Evolutionary conservation across 1,140 invertebrate genomes (phyloP), one percentile per base, ranked within the genome.

Genomic region (Melanaphis sacchari): DNA sequence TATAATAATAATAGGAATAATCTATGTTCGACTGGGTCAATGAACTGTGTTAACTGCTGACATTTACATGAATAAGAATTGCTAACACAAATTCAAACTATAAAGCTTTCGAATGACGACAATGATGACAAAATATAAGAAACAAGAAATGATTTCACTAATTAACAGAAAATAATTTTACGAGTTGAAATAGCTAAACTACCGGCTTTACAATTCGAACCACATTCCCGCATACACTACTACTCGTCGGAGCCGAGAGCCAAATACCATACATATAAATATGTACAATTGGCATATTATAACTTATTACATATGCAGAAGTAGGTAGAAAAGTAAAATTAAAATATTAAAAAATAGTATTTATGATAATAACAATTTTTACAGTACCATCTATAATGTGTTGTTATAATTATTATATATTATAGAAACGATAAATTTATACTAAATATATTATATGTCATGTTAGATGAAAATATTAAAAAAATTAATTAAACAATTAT

Each of bases 61-160:
- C 89, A 90, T 90, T 90, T 90, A 90, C 88, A 89, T 54, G 88
- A 89, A 89, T 40, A 89, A 49, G 49, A 89, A 89, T 89, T 38
- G 36, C 49, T 38, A 54, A 52, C 49, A 89, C 36, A 38, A 54
- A 89, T 54, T 54, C 49, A 46, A 89, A 88, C 41, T 38, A 54
- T 89, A 89, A 52, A 36, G 38, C 49, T 89, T 89, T 54, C 49
- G 88, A 89, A 36, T 89, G 88, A 18, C 36, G 38, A 66, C 54
- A 1, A 38, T 40, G 26, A 38, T 31, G 46, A 52, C 7, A 59
- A n/a, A 52, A 89, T 21, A n/a, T 24, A 87, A 38, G 8, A 89
- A 54, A 89, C 49, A 52, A 52, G 46, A 89, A 54, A 89, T 54
- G 24, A 54, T 89, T 89, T 89, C 88, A 26, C 21, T 89, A 89